Base-by-base conservation (phyloP, 2,888 invertebrate genomes). In the Lithosia quadra region DNA sequence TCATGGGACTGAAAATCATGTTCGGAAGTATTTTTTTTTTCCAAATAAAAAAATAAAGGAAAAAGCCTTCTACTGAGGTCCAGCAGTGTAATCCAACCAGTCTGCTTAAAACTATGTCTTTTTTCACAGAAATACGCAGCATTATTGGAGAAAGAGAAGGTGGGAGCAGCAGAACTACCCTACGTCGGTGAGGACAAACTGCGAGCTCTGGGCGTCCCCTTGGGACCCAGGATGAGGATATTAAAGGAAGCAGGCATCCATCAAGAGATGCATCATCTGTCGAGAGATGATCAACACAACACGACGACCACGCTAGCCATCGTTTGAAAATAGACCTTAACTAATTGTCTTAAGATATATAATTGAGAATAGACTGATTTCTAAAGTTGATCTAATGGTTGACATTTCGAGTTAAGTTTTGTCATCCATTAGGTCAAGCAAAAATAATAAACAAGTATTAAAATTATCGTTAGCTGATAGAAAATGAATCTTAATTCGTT, bases 121-220 rank as follows among this genome's bases (percentile, higher is more conserved):
- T 56, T 80, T 78, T 82, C 76, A 34, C 95, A 98, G 98, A 98
- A 98, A 97, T 99, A 98, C 89, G 98, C 98, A 49, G 95, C 95
- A 0, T 95, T 97, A 62, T 97, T 99, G 75, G 98, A 98, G 86
- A 97, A 97, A 77, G 98, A 98, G 91, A 97, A 97, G 84, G 97
- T 98, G 0, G 98, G 98, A 10, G 98, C 99, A 93, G 97, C 98
- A 43, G 99, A 99, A 89, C 93, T 99, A 71, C 98, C 98, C 0
- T 98, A 98, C 93, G 95, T 99, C 78, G 98, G 97, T 0, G 99
- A 99, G 88, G 98, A 98, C 80, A 96, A 98, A 69, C 95, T 99
- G 8, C 96, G 98, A 79, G 98, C 98, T 71, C 96, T 99, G 86
- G 98, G 98, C 0, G 97, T 99, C n/a, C 98, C 99, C 0, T 94